A percentile compares a stretch with the other conserved stretches of the same genome.
phyloP scores from a whole-genome alignment of 2,888 invertebrate species.

The Drosophila nr. perissopoda region DNA sequence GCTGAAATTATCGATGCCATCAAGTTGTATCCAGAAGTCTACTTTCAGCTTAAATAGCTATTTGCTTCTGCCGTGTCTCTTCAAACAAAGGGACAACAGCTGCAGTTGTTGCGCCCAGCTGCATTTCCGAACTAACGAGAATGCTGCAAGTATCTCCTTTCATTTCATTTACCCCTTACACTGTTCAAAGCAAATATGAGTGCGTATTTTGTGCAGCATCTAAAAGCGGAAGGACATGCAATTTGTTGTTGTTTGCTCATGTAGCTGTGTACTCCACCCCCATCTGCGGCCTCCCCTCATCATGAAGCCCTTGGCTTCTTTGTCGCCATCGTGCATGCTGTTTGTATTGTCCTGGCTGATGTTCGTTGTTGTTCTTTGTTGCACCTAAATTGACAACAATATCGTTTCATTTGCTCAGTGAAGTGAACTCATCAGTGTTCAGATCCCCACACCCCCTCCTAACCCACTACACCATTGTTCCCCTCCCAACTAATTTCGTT shows the following conservation, averaged over 20 bases:
- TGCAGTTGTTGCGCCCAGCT: constrained; percentile 28
- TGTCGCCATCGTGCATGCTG: constrained; percentile 68
- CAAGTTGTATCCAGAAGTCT: not conserved
- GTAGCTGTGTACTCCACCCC: constrained; percentile 45
- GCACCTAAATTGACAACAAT: constrained; percentile 80
- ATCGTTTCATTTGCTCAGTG: constrained; percentile 79
- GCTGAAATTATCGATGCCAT: not conserved
- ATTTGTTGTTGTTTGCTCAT: constrained; percentile 76
- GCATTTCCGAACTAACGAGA: constrained; percentile 20
- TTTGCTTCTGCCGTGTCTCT: constrained; percentile 2
- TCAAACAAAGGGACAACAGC: constrained; percentile 42
- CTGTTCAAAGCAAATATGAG: constrained; percentile 72
- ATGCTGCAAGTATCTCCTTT: constrained; percentile 51
- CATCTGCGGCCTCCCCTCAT: no score
- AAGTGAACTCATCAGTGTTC: constrained; percentile 77
- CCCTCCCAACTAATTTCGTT: constrained; percentile 1
- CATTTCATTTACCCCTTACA: constrained; percentile 41
- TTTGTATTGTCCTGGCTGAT: constrained; percentile 72
- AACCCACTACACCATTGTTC: not conserved
- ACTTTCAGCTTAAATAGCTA: constrained; percentile 15
- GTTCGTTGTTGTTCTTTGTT: constrained; percentile 72
- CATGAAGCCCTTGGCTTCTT: constrained; percentile 36
- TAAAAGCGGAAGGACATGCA: constrained; percentile 78
- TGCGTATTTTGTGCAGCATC: constrained; percentile 75
- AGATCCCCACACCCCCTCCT: constrained; percentile 31